Evolutionary conservation across 2,797 vertebrate genomes (phyloP).

Genomic region (Streptopelia turtur): DNA sequence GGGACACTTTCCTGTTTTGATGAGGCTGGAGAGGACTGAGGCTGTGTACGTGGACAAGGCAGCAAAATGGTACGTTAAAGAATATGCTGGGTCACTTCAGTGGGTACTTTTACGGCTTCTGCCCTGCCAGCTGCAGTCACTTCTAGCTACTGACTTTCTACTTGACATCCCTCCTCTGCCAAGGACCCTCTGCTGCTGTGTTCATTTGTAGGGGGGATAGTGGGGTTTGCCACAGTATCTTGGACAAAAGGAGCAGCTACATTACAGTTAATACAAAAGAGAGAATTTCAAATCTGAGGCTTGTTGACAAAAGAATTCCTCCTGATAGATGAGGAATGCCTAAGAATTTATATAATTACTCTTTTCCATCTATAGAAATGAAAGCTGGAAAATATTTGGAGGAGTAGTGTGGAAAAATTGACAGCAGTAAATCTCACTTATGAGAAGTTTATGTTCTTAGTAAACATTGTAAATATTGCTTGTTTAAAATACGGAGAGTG

Average conservation of each 20-base stretch:
- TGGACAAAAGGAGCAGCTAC: slow-evolving; percentile 57
- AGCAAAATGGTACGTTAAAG: background rate
- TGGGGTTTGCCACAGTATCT: background rate
- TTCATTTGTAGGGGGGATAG: slow-evolving; percentile 33
- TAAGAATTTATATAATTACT: slow-evolving; percentile 18
- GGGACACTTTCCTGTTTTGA: background rate
- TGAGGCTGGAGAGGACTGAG: background rate
- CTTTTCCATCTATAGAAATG: background rate
- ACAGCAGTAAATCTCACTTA: background rate
- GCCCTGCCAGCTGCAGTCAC: slow-evolving; percentile 30
- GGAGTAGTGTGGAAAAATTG: background rate
- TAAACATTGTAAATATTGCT: background rate
- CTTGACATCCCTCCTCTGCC: background rate
- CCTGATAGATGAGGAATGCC: slow-evolving; percentile 11
- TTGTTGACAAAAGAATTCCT: slow-evolving; percentile 41
- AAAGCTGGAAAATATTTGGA: background rate
- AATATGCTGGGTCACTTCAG: background rate
- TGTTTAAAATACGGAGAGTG: background rate
- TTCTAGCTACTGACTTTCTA: slow-evolving; percentile 49
- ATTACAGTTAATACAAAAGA: slow-evolving; percentile 50
- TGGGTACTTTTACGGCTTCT: slow-evolving; percentile 7
- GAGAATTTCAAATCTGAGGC: slow-evolving; percentile 48
- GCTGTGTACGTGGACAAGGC: background rate
- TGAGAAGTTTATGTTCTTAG: background rate
- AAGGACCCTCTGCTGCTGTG: slow-evolving; percentile 5